Evolutionary conservation across 2,797 vertebrate species (phyloP).

Genomic region (Chromobotia macracanthus): DNA sequence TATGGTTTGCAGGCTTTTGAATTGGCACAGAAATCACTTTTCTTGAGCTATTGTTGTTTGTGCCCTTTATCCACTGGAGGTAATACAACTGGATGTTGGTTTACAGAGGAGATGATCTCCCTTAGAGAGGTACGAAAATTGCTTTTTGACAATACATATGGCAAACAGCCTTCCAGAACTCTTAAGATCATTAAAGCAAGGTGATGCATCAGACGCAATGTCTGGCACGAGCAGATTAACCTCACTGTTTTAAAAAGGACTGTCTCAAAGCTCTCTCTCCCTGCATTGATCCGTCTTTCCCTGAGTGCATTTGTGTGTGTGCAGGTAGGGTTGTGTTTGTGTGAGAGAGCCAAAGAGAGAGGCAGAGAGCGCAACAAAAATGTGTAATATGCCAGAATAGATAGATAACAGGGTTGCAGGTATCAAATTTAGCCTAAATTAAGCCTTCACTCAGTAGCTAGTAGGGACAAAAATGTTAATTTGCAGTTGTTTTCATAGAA

Average conservation of each 20-base stretch:
- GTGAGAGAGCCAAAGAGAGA: not conserved
- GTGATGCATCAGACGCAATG: constrained; percentile 47
- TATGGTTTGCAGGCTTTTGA: constrained; percentile 35
- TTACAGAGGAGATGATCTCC: constrained; percentile 50
- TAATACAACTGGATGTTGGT: constrained; percentile 50
- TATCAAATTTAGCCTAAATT: not conserved
- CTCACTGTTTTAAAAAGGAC: constrained; percentile 47
- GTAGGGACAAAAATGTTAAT: not conserved
- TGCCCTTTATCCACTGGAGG: constrained; percentile 51
- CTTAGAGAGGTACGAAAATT: constrained; percentile 47
- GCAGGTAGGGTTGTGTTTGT: not conserved
- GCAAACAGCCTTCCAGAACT: constrained; percentile 51
- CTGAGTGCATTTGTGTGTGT: constrained; percentile 26
- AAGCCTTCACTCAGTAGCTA: not conserved
- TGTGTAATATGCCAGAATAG: not conserved
- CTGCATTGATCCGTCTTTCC: constrained; percentile 46
- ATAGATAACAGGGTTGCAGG: constrained; percentile 1
- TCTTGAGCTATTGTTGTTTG: constrained; percentile 49
- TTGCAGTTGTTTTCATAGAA: not conserved
- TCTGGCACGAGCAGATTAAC: constrained; percentile 55
- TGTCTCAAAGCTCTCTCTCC: constrained; percentile 47
- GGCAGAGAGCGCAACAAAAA: not conserved
- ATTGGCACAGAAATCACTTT: constrained; percentile 32
- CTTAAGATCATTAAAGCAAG: constrained; percentile 58
- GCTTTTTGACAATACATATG: constrained; percentile 54